A percentile compares a stretch with the other conserved stretches of the same genome.
Evolutionary conservation across 2,797 vertebrate species (phyloP).

Genomic region (Platyrinchus mystaceus): DNA sequence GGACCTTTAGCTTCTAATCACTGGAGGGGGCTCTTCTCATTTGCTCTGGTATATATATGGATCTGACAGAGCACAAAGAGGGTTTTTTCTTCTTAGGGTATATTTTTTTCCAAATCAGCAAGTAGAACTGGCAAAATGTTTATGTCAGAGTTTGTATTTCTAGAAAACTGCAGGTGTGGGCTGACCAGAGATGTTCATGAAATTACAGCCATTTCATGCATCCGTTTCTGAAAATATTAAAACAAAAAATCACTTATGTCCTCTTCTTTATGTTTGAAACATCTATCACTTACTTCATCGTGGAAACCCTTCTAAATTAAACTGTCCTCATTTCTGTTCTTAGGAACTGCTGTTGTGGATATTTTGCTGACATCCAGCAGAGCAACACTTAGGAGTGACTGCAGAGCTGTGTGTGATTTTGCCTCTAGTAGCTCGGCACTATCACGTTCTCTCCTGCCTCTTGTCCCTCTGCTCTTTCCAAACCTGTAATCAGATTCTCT

Average conservation of each 20-base stretch:
- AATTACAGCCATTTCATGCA: not conserved
- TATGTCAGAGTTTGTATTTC: not conserved
- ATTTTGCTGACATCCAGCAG: not conserved
- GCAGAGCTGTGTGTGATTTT: not conserved
- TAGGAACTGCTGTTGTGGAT: not conserved
- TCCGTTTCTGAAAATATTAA: not conserved
- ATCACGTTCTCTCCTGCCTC: conserved; percentile 1
- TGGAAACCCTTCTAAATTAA: not conserved
- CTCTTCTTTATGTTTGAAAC: not conserved
- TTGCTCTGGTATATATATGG: not conserved
- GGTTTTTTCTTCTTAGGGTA: not conserved
- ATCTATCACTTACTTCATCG: not conserved
- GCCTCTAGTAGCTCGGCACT: not conserved
- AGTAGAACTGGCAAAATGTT: not conserved
- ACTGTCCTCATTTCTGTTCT: not conserved
- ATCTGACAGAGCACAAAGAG: not conserved
- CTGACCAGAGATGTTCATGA: not conserved
- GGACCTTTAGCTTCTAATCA: not conserved
- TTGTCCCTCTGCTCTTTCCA: conserved; percentile 42
- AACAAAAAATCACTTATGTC: not conserved
- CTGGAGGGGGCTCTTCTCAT: not conserved
- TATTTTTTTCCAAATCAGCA: not conserved
- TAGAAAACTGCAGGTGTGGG: not conserved
- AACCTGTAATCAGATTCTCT: conserved; percentile 28
- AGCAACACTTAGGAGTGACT: not conserved